Conservation (phyloP, 2,888 invertebrate genomes). For the Lydus trimaculatus region DNA sequence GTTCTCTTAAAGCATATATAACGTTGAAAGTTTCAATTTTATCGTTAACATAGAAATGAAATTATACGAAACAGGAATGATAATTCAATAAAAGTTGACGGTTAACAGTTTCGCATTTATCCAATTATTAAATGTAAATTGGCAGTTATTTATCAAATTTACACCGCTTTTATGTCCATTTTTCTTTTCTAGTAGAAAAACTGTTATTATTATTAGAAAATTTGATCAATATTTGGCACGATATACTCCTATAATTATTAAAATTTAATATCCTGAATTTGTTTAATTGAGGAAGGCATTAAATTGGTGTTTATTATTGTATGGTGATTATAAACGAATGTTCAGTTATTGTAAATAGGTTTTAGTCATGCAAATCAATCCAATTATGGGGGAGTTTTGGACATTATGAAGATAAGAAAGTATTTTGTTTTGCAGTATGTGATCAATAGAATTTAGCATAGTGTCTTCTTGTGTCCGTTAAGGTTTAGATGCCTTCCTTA, state of each 20-base stretch:
- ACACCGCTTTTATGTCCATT: neutral
- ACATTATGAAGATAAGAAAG: conserved; percentile 17
- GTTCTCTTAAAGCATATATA: neutral
- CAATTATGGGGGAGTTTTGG: conserved; percentile 26
- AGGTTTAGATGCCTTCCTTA: conserved; percentile 24
- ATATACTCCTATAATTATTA: neutral
- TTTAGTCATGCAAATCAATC: conserved; percentile 28
- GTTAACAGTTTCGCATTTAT: neutral
- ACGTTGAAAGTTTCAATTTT: neutral
- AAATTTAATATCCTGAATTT: neutral
- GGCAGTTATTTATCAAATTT: neutral
- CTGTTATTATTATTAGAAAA: neutral
- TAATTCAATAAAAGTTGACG: neutral
- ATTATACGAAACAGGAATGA: conserved; percentile 2
- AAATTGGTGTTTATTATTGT: conserved; percentile 9
- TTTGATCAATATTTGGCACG: neutral
- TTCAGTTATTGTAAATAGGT: conserved; percentile 13
- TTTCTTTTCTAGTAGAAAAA: neutral
- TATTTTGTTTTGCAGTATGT: conserved; percentile 39
- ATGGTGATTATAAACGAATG: conserved; percentile 1
- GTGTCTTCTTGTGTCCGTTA: conserved; percentile 24
- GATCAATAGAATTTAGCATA: conserved; percentile 43
- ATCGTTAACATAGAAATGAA: neutral
- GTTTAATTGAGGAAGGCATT: neutral
- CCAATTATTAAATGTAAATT: neutral